Evolutionary conservation across 2,888 invertebrate genomes (phyloP).

Genomic region (Pollenia angustigena): DNA sequence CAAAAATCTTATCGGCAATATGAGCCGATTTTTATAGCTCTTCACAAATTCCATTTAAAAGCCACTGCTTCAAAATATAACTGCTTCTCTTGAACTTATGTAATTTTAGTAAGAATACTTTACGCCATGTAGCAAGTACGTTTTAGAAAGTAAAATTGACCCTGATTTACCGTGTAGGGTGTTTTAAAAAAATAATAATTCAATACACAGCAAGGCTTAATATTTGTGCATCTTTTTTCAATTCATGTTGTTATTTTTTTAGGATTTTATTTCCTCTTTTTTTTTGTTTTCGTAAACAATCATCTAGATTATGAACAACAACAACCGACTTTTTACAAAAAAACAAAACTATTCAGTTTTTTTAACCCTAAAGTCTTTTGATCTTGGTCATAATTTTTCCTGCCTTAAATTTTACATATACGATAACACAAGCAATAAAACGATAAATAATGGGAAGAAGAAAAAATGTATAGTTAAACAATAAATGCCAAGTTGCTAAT

Average conservation of each 20-base stretch:
- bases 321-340: neutral
- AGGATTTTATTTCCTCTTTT: neutral
- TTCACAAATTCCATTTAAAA: no score
- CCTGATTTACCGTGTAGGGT: neutral
- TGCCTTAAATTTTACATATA: slow-evolving; percentile 44
- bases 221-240: neutral
- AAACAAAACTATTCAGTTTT: slow-evolving; percentile 39
- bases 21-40: no score
- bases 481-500: slow-evolving; percentile 64
- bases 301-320: neutral
- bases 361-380: slow-evolving; percentile 41
- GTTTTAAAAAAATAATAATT: neutral
- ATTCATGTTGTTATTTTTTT: neutral
- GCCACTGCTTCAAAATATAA: no score
- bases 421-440: neutral
- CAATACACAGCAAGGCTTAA: neutral
- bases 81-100: no score
- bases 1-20: no score
- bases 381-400: slow-evolving; percentile 57
- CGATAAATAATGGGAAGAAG: neutral
- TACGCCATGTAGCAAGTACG: no score
- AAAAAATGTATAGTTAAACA: slow-evolving; percentile 18
- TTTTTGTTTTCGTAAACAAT: neutral
- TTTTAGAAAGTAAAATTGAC: neutral
- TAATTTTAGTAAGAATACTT: no score